Evolutionary conservation across 2,797 vertebrate genomes (phyloP), one percentile per base, ranked within the genome.

Genomic region (Ispidina picta): DNA sequence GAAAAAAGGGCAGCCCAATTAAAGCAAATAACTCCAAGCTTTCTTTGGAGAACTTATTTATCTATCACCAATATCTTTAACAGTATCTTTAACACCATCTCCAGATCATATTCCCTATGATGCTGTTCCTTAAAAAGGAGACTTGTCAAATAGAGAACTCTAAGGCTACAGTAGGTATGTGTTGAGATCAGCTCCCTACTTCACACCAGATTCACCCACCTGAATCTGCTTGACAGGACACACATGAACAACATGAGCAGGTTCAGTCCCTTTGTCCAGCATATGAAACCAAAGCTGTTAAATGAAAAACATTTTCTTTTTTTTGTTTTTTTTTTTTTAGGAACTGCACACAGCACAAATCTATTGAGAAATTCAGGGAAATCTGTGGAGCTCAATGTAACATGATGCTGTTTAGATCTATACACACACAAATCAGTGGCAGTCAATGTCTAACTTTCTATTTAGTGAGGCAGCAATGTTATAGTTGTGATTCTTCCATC

Each of bases 121-220:
- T 51, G 29, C n/a, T 23, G 18, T 46, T 80, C 39, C 63, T 78
- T 78, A 31, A n/a, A 83, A 90, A 79, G n/a, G 22, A 2, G 51
- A 54, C 75, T 90, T 77, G 89, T 80, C 70, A 65, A 86, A 79
- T 56, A 66, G 17, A 83, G 83, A 91, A 66, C 74, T 64, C 64
- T 17, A 80, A 76, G 59, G 90, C 72, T 89, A 55, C 41, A 94
- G 93, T 10, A 89, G 55, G 88, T 85, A 72, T 68, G 64, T 44
- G 73, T 62, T 89, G 73, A 79, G 49, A 86, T 75, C 72, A 88
- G 33, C 66, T 91, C 87, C 76, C 54, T 68, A 16, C 81, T 89
- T 65, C 52, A 88, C 65, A 94, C 51, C 75, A 93, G 15, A 64
- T 46, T 55, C 55, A 85, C 74, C 25, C 22, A 92, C 85, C 88